Evolutionary conservation across 2,113 vertebrate species (phyloP).

Genomic region (Garra rufa): DNA sequence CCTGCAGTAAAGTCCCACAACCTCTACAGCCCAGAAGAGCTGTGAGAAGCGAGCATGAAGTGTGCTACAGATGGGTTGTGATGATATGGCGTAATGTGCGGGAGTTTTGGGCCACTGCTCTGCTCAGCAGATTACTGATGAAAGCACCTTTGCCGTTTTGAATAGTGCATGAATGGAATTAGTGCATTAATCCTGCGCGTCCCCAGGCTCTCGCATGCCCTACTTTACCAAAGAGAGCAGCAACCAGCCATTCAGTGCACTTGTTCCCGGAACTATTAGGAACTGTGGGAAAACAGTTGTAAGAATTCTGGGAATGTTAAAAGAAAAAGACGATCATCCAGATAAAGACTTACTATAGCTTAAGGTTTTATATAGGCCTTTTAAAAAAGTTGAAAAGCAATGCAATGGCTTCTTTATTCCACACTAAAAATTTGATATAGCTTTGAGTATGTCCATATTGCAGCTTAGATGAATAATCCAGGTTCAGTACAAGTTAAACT

Average conservation of each 20-base stretch:
- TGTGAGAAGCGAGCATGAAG: not conserved
- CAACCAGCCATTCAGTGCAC: conserved; percentile 21
- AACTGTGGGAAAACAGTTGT: conserved; percentile 9
- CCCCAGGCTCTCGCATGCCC: conserved; percentile 50
- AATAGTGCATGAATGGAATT: conserved; percentile 59
- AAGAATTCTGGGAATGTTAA: conserved; percentile 19
- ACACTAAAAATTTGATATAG: not conserved
- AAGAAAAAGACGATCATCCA: conserved; percentile 15
- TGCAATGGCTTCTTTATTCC: not conserved
- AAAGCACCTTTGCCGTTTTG: conserved; percentile 56
- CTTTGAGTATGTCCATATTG: not conserved
- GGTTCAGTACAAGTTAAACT: not conserved
- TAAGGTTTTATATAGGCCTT: not conserved
- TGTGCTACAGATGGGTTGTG: conserved; percentile 6
- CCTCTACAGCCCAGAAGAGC: not conserved
- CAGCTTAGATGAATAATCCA: not conserved
- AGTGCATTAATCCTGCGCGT: conserved; percentile 56
- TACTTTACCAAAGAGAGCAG: conserved; percentile 54
- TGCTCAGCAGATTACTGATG: conserved; percentile 47
- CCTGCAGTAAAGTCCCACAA: not conserved
- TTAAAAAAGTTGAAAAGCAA: not conserved
- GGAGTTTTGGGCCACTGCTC: conserved; percentile 30
- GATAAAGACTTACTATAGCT: conserved; percentile 24
- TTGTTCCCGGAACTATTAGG: conserved; percentile 23
- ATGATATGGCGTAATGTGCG: conserved; percentile 36